Conservation (phyloP, 1,140 invertebrate genomes). For the Charaxes varanes region DNA sequence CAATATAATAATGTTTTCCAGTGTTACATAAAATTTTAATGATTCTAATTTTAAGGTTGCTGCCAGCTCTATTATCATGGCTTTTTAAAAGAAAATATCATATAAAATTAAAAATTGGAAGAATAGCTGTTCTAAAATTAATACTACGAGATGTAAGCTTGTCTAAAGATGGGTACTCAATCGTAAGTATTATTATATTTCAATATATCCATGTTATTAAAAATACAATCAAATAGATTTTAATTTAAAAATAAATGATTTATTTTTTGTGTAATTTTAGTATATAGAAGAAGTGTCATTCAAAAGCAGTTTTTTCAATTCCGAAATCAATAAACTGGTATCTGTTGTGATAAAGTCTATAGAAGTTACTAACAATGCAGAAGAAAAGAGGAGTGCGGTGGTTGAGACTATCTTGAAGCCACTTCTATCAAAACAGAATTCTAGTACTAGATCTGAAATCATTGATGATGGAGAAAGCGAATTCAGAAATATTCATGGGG, state of each 20-base stretch:
- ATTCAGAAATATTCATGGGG: conserved; percentile 34
- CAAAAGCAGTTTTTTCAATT: conserved; percentile 92
- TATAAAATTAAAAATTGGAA: conserved; percentile 80
- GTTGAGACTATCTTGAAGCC: conserved; percentile 57
- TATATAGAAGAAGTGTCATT: conserved; percentile 91
- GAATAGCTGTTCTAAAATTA: conserved; percentile 80
- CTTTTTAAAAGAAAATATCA: conserved; percentile 79
- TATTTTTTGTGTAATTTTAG: conserved; percentile 63
- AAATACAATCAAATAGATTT: no score
- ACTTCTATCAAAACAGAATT: conserved; percentile 66
- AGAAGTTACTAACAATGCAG: conserved; percentile 87
- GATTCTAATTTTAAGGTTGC: conserved; percentile 67
- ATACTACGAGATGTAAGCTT: conserved; percentile 80
- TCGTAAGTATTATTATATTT: conserved; percentile 74
- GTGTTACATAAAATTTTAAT: no score
- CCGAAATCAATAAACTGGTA: conserved; percentile 90
- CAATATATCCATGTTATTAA: neutral
- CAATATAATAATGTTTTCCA: no score
- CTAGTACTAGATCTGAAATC: conserved; percentile 28
- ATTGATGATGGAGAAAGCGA: conserved; percentile 32
- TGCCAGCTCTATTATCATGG: conserved; percentile 81
- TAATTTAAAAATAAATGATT: neutral
- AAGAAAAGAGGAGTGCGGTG: conserved; percentile 58
- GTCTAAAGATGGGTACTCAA: conserved; percentile 79
- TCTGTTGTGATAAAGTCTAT: conserved; percentile 89